Conservation (phyloP, 1,140 invertebrate genomes). For the Caenorhabditis brenneri region DNA sequence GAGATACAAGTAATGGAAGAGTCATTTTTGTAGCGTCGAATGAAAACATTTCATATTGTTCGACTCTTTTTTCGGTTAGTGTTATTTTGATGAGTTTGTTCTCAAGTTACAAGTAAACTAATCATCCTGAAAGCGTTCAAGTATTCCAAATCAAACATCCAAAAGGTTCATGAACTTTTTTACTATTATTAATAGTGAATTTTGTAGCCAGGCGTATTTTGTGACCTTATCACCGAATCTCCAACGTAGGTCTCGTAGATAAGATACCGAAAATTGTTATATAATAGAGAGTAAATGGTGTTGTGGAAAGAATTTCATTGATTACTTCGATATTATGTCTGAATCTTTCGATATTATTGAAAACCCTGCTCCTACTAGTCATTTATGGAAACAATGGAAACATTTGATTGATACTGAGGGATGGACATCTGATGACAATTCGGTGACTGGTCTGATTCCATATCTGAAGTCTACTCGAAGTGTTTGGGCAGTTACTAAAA, state of each 20-base stretch:
- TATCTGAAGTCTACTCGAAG: constrained; percentile 13
- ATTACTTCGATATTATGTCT: neutral
- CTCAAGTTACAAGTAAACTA: neutral
- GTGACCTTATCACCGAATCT: neutral
- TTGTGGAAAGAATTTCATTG: too few relatives aligned
- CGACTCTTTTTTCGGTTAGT: neutral
- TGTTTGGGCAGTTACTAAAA: constrained; percentile 37
- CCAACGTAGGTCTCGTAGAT: neutral
- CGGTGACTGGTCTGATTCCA: constrained; percentile 20
- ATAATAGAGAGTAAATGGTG: too few relatives aligned
- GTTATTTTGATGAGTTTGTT: neutral
- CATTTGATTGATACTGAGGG: constrained; percentile 20
- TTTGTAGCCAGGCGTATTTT: neutral
- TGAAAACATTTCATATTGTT: neutral
- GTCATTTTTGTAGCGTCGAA: neutral
- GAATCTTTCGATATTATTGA: neutral
- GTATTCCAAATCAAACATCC: neutral
- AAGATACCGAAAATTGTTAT: neutral
- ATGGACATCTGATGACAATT: constrained; percentile 48
- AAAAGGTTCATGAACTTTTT: neutral
- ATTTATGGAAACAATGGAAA: constrained; percentile 29
- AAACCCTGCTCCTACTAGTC: neutral
- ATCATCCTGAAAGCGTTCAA: neutral
- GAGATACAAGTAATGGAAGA: neutral
- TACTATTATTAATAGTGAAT: neutral